These are phyloP conservation scores for Litoditis marina DNA, from an alignment of 2,888 invertebrate species.

Conservation along the genomic window DNA sequence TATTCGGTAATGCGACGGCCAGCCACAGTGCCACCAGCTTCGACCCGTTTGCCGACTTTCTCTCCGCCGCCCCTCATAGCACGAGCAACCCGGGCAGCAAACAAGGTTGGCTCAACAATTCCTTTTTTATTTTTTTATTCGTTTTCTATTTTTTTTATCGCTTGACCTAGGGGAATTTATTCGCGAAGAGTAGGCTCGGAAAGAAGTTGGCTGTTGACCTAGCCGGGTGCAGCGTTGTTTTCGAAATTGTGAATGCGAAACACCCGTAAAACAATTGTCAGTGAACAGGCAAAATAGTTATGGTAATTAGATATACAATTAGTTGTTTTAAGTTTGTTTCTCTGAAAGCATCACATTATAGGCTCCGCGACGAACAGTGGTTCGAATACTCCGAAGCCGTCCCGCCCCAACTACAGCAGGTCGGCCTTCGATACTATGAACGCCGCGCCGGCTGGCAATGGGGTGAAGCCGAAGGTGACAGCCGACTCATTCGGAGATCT, in stretches of 20 bases:
- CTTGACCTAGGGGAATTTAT: no score
- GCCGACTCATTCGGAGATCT: constrained; percentile 64
- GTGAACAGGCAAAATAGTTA: no score
- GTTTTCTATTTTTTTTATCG: no score
- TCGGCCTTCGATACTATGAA: constrained; percentile 31
- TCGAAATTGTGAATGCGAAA: no score
- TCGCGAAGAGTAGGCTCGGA: no score
- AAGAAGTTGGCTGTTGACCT: no score
- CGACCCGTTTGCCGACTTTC: constrained; percentile 45
- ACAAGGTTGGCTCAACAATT: constrained; percentile 18
- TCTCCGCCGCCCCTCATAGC: constrained; percentile 19
- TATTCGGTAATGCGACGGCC: constrained; percentile 13
- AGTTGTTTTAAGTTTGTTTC: no score
- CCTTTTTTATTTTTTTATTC: no score
- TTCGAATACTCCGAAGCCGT: constrained; percentile 18
- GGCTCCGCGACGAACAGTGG: constrained; percentile 22
- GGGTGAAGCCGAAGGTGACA: constrained; percentile 51
- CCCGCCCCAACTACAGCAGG: constrained; percentile 32
- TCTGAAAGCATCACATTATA: no score
- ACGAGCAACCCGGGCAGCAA: constrained; percentile 26
- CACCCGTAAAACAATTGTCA: no score
- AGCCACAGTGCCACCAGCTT: constrained; percentile 18
- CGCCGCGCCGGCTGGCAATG: constrained; percentile 23
- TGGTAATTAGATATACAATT: no score
- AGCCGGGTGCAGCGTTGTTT: no score